Evolutionary conservation across 1,140 invertebrate genomes (phyloP).

Genomic region (Drosophila setifemur): DNA sequence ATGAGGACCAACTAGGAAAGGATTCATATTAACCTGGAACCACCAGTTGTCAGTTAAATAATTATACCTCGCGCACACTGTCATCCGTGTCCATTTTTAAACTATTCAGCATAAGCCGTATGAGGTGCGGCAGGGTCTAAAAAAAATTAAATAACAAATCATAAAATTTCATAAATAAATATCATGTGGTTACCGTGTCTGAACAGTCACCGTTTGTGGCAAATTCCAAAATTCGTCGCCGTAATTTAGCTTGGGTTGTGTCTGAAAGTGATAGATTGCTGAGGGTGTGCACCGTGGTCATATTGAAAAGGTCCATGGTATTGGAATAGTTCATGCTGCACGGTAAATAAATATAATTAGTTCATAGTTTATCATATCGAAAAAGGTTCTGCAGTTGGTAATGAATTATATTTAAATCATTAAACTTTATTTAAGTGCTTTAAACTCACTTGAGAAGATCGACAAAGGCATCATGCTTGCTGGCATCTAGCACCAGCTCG

Average conservation of each 20-base stretch:
- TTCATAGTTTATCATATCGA: conserved; percentile 58
- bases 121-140: conserved; percentile 59
- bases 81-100: conserved; percentile 69
- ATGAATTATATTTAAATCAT: background rate
- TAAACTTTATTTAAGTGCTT: background rate
- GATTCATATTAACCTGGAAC: too few species aligned
- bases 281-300: conserved; percentile 60
- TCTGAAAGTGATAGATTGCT: conserved; percentile 63
- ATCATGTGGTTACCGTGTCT: conserved; percentile 26
- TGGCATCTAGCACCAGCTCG: conserved; percentile 65
- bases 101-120: conserved; percentile 66
- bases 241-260: conserved; percentile 49
- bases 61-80: conserved; percentile 52
- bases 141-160: background rate
- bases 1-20: conserved; percentile 56
- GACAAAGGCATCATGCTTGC: conserved; percentile 74
- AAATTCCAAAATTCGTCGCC: conserved; percentile 58
- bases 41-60: too few species aligned
- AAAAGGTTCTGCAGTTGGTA: conserved; percentile 56
- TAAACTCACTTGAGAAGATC: conserved; percentile 61
- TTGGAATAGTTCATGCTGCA: conserved; percentile 63
- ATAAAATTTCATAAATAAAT: background rate
- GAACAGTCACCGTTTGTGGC: conserved; percentile 62
- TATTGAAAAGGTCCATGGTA: conserved; percentile 61
- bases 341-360: too few species aligned